Percentiles rank a stretch among this genome's conserved stretches.
phyloP scores from a whole-genome alignment of 2,113 vertebrate genomes.

The Myrmophylax atrothorax region DNA sequence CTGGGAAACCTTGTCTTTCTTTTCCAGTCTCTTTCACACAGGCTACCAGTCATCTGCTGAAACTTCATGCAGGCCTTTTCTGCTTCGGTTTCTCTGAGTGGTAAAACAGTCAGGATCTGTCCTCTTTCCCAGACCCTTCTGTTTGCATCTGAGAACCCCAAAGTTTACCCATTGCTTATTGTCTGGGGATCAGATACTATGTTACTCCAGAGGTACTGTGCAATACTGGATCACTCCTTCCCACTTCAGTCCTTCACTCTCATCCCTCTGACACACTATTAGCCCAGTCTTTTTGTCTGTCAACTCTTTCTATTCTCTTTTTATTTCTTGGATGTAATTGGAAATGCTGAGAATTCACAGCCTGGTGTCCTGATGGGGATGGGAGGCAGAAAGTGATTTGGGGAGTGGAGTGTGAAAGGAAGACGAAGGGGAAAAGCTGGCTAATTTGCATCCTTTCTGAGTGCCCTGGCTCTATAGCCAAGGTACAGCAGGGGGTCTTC shows the following conservation, averaged over 20 bases:
- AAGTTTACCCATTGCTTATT: not conserved
- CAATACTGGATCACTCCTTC: not conserved
- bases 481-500: slow-evolving; percentile 58
- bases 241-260: not conserved
- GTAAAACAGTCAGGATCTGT: not conserved
- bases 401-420: slow-evolving; percentile 49
- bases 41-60: fast-evolving
- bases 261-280: not conserved
- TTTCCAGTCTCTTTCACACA: not conserved
- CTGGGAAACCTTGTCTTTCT: not conserved
- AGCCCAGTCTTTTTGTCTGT: not conserved
- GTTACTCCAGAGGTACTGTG: not conserved
- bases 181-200: not conserved
- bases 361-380: slow-evolving; percentile 14
- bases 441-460: slow-evolving; percentile 75
- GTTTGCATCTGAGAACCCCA: not conserved
- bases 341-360: not conserved
- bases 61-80: not conserved
- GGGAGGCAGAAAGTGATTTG: slow-evolving; percentile 41
- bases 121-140: not conserved
- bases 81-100: not conserved
- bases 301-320: not conserved
- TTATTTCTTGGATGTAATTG: slow-evolving; percentile 22
- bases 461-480: slow-evolving; percentile 53
- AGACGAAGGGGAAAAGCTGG: slow-evolving; percentile 18